phyloP scores from a whole-genome alignment of 1,140 invertebrate genomes.

The Luehdorfia chinensis region DNA sequence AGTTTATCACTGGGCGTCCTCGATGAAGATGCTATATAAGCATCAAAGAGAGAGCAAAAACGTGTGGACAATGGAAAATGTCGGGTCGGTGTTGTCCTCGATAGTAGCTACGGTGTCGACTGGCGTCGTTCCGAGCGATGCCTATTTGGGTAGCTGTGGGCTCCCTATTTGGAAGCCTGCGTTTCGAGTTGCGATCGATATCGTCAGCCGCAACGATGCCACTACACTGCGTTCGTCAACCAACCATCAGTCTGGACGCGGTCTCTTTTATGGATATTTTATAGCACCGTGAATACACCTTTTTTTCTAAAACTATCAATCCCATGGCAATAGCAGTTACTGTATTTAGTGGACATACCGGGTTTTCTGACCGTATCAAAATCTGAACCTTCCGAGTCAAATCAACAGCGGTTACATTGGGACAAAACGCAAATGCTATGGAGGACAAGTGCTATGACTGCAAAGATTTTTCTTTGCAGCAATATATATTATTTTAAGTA shows the following conservation, averaged over 20 bases:
- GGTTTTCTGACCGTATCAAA: no score
- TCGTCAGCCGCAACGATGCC: conserved; percentile 44
- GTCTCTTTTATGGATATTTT: conserved; percentile 52
- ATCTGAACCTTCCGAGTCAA: no score
- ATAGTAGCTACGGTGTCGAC: conserved; percentile 41
- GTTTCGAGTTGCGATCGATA: conserved; percentile 64
- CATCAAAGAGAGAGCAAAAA: conserved; percentile 51
- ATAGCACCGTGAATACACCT: conserved; percentile 6
- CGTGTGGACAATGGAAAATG: conserved; percentile 67
- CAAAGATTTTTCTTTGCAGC: no score
- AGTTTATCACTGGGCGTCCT: conserved; percentile 47
- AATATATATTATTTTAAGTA: no score
- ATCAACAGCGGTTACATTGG: no score
- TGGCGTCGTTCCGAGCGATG: conserved; percentile 39
- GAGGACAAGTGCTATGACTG: no score
- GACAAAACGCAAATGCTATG: no score
- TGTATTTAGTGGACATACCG: no score
- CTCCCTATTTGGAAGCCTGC: conserved; percentile 73
- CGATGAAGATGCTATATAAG: conserved; percentile 55
- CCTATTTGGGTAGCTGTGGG: conserved; percentile 61
- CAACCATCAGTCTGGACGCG: conserved; percentile 40
- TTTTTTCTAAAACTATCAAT: conserved; percentile 9
- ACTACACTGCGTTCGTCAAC: conserved; percentile 38
- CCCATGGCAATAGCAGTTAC: neutral
- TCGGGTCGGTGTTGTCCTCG: conserved; percentile 48